A percentile compares a stretch with the other conserved stretches of the same genome.
Evolutionary conservation across 2,888 invertebrate genomes (phyloP).

Genomic region (Cybosia mesomella): DNA sequence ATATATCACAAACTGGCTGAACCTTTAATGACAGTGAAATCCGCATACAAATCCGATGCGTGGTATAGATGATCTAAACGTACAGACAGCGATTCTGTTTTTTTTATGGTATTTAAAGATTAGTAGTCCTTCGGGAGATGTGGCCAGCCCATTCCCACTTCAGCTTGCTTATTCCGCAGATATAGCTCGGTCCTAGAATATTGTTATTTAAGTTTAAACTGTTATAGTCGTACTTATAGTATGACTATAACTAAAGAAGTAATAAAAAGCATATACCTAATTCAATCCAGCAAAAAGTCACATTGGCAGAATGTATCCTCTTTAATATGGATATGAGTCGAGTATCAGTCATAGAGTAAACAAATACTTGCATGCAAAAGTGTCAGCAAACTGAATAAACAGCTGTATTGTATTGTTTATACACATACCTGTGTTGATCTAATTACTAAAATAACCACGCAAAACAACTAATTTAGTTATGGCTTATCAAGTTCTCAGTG

Average conservation of each 20-base stretch:
- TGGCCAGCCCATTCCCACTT: too few relatives aligned
- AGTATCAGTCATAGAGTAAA: neutral
- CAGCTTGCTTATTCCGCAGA: too few relatives aligned
- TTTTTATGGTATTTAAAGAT: too few relatives aligned
- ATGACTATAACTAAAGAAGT: too few relatives aligned
- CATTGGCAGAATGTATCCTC: neutral
- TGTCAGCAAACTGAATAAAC: neutral
- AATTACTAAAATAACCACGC: neutral
- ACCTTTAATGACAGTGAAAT: neutral
- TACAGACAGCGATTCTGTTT: neutral
- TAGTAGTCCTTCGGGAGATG: too few relatives aligned
- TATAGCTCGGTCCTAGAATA: too few relatives aligned
- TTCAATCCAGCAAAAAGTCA: neutral
- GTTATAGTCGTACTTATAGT: too few relatives aligned
- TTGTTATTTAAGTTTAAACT: too few relatives aligned
- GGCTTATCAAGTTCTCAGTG: conserved; percentile 4
- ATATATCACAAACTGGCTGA: neutral
- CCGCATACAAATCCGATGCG: neutral
- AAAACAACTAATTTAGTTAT: neutral
- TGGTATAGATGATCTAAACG: neutral
- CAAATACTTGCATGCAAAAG: neutral
- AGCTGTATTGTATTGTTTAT: neutral
- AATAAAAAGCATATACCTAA: too few relatives aligned
- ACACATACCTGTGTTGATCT: neutral
- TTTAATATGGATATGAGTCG: neutral